Evolutionary conservation across 1,140 invertebrate genomes (phyloP).

Genomic region (Prorops nasuta): DNA sequence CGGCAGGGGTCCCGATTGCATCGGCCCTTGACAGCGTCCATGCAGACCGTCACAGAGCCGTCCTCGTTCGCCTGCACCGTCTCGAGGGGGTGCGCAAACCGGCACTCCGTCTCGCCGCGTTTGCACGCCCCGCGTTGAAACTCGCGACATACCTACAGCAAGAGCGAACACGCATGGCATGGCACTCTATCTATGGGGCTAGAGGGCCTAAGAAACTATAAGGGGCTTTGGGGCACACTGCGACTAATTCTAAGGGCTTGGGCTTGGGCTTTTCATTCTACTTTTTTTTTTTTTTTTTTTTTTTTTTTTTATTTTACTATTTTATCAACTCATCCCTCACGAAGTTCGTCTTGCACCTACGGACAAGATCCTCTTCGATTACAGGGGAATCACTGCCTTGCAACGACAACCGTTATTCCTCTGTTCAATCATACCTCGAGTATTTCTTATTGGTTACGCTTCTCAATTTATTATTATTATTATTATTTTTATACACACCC

Average conservation of each 20-base stretch:
- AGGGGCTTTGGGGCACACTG: constrained; percentile 10
- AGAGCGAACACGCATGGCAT: constrained; percentile 58
- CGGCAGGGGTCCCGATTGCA: constrained; percentile 94
- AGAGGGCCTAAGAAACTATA: constrained; percentile 10
- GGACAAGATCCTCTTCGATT: no score
- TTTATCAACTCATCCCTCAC: no score
- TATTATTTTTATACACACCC: no score
- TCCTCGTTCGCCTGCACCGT: constrained; percentile 89
- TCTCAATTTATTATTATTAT: no score
- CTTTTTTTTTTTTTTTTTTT: background rate
- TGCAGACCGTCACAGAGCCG: constrained; percentile 97
- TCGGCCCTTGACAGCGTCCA: constrained; percentile 97
- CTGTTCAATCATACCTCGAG: no score
- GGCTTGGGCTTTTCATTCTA: background rate
- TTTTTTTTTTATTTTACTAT: background rate
- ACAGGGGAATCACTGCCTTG: no score
- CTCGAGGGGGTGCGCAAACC: constrained; percentile 95
- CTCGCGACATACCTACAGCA: constrained; percentile 94
- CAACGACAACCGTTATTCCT: no score
- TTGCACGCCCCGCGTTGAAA: constrained; percentile 96
- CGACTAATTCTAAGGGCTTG: constrained; percentile 2
- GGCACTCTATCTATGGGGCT: constrained; percentile 55
- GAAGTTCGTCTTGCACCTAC: no score
- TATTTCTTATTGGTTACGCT: no score
- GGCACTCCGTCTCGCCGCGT: constrained; percentile 92